phyloP scores from a whole-genome alignment of 2,797 vertebrate species.

The Glyptemys insculpta region DNA sequence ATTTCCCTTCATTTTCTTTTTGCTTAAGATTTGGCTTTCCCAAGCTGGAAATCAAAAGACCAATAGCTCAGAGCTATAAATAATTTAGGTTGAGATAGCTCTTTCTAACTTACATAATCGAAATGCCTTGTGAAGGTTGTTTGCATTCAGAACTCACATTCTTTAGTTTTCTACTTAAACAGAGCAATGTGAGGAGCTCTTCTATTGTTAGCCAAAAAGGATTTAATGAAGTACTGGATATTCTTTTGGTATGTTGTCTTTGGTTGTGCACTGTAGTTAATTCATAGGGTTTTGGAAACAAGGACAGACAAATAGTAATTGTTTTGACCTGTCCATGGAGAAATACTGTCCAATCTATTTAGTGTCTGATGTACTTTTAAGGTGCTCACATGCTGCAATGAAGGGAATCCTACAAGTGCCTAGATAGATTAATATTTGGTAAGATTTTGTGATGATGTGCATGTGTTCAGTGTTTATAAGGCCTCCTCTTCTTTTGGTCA shows the following conservation, averaged over 20 bases:
- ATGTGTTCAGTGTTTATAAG: not conserved
- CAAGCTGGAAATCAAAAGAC: not conserved
- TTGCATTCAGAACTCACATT: not conserved
- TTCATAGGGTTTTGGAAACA: not conserved
- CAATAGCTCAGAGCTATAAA: not conserved
- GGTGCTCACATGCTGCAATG: not conserved
- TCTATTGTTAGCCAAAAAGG: not conserved
- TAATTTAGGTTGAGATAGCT: not conserved
- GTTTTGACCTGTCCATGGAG: not conserved
- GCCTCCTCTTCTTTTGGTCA: not conserved
- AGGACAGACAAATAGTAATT: not conserved
- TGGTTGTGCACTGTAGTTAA: not conserved
- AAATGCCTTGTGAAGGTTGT: not conserved
- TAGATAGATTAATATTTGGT: not conserved
- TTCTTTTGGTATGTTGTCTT: not conserved
- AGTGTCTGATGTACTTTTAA: not conserved
- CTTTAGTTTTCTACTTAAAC: not conserved
- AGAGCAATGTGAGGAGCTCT: not conserved
- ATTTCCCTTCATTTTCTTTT: not conserved
- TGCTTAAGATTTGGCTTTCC: not conserved
- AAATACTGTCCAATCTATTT: not conserved
- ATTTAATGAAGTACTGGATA: not conserved
- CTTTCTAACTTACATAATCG: not conserved
- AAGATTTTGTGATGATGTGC: not conserved
- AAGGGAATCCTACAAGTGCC: not conserved